Conservation (phyloP, 2,888 invertebrate species). For the Synergus laeviventris region DNA sequence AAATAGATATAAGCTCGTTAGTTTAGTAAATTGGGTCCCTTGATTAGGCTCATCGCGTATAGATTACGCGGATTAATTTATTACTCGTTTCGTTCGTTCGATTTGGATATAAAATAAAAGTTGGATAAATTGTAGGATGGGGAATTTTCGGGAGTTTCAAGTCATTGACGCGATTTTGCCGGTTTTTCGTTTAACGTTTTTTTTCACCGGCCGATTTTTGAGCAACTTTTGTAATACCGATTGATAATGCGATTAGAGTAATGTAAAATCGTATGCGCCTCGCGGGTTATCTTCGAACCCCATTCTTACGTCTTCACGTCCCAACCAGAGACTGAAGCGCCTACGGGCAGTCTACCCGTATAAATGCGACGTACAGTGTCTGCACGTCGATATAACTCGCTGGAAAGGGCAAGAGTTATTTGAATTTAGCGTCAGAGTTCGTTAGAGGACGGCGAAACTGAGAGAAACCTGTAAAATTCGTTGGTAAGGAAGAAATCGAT, state of each 20-base stretch:
- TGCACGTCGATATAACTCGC: constrained; percentile 18
- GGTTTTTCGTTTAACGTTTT: constrained; percentile 34
- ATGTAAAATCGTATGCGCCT: constrained; percentile 56
- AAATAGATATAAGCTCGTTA: constrained; percentile 9
- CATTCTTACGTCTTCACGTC: constrained; percentile 69
- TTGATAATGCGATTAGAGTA: background rate
- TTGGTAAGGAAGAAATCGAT: background rate
- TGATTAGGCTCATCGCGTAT: background rate
- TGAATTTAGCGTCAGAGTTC: constrained; percentile 24
- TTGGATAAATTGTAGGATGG: background rate
- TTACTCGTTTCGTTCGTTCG: constrained; percentile 7
- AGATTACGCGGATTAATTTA: background rate
- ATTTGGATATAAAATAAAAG: background rate
- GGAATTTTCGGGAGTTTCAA: constrained; percentile 15
- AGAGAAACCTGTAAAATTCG: no score
- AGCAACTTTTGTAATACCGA: background rate
- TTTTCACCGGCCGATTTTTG: constrained; percentile 35
- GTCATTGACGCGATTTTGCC: constrained; percentile 24
- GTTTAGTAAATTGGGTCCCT: constrained; percentile 3
- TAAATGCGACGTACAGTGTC: constrained; percentile 63
- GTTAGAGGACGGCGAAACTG: background rate
- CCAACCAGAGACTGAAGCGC: constrained; percentile 72
- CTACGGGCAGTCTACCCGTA: constrained; percentile 66
- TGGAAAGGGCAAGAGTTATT: constrained; percentile 27
- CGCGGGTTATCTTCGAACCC: constrained; percentile 60